Evolutionary conservation across 2,888 invertebrate genomes (phyloP).

Genomic region (Carterocephalus palaemon): DNA sequence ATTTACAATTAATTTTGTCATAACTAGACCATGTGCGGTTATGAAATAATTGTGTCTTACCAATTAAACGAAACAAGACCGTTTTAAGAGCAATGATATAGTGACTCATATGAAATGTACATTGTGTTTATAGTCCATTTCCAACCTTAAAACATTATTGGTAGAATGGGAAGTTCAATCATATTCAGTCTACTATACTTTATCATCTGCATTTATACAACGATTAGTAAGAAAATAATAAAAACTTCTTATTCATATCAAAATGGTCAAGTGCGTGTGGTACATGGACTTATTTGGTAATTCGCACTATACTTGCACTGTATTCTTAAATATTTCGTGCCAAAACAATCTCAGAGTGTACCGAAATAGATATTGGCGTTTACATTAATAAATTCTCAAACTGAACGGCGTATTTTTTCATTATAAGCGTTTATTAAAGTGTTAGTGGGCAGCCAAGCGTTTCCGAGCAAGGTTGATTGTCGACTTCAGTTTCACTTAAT

Average conservation of each 20-base stretch:
- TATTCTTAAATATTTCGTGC: too few relatives aligned
- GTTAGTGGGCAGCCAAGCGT: constrained; percentile 49
- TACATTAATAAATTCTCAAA: constrained; percentile 6
- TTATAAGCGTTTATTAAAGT: constrained; percentile 35
- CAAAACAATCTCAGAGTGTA: too few relatives aligned
- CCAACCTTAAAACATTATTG: neutral
- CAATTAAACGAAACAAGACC: constrained; percentile 15
- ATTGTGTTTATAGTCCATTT: neutral
- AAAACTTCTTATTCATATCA: too few relatives aligned
- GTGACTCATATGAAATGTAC: constrained; percentile 3
- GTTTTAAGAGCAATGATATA: constrained; percentile 14
- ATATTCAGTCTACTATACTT: too few relatives aligned
- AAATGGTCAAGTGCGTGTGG: too few relatives aligned
- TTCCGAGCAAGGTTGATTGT: constrained; percentile 48
- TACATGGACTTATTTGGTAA: too few relatives aligned
- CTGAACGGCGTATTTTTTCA: constrained; percentile 20
- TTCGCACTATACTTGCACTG: too few relatives aligned
- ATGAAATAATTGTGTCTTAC: constrained; percentile 11
- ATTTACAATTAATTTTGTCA: constrained; percentile 15
- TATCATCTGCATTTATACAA: too few relatives aligned
- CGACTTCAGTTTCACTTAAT: constrained; percentile 40
- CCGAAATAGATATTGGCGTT: constrained; percentile 9
- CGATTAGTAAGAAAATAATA: too few relatives aligned
- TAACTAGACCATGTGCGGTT: constrained; percentile 15
- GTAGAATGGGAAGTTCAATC: neutral